Evolutionary conservation across 35 echinoderm and acorn worm species (phyloP).

Genomic region (Apostichopus japonicus): DNA sequence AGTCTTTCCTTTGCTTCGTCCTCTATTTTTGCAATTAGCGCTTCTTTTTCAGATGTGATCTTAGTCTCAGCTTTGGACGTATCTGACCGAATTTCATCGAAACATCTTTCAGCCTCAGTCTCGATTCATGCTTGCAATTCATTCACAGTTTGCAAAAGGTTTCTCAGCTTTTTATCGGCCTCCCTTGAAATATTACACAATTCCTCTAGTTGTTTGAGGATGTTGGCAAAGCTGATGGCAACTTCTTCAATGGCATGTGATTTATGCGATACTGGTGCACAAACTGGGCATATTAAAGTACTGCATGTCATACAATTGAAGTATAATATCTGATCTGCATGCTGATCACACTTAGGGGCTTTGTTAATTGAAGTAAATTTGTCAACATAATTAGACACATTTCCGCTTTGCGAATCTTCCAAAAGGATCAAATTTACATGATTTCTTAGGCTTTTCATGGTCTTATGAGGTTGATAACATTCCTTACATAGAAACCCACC

Average conservation of each 20-base stretch:
- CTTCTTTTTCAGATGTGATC: neutral
- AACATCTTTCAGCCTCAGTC: neutral
- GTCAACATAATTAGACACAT: neutral
- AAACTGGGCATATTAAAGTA: slow-evolving; percentile 39
- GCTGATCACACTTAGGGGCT: neutral
- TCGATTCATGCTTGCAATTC: neutral
- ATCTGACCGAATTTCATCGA: neutral
- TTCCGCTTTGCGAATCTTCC: neutral
- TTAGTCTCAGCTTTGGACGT: neutral
- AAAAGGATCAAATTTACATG: neutral
- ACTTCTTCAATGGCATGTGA: slow-evolving; percentile 22
- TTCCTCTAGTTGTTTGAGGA: neutral
- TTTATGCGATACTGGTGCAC: slow-evolving; percentile 12
- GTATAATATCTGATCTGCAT: neutral
- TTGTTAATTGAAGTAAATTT: neutral
- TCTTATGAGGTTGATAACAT: neutral
- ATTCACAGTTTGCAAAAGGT: neutral
- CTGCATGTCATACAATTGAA: slow-evolving; percentile 6
- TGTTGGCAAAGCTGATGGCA: neutral
- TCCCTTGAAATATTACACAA: neutral
- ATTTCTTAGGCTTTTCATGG: neutral
- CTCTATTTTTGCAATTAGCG: neutral
- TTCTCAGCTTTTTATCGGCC: neutral
- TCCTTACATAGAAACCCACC: neutral
- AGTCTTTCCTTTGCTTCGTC: neutral